Evolutionary conservation across 2,113 vertebrate species (phyloP).

Genomic region (Lanius ludovicianus): DNA sequence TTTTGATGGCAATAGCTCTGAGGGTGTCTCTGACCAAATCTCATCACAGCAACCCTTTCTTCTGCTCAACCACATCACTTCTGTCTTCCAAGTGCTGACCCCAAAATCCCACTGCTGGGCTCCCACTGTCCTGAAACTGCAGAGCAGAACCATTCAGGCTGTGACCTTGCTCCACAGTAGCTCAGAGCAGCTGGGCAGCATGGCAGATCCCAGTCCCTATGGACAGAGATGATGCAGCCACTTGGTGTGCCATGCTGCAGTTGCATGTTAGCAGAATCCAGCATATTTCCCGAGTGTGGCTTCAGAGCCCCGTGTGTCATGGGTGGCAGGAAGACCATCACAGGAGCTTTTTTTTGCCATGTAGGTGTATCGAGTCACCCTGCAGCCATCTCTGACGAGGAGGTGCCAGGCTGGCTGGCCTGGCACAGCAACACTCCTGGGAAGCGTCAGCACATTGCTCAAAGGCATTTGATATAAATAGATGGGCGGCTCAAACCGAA

Average conservation of each 20-base stretch:
- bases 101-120: rapidly evolving
- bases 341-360: background rate
- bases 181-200: background rate
- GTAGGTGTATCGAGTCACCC: background rate
- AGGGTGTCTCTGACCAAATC: background rate
- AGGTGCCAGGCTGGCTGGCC: background rate
- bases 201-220: background rate
- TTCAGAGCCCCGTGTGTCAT: background rate
- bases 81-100: background rate
- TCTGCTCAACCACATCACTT: background rate
- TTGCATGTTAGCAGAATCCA: background rate
- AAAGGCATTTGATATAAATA: background rate
- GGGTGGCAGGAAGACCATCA: background rate
- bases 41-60: background rate
- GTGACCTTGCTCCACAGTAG: background rate
- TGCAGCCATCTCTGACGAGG: background rate
- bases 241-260: background rate
- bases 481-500: background rate
- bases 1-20: background rate
- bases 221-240: background rate
- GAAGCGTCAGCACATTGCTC: background rate
- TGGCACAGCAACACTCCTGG: background rate
- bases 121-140: background rate
- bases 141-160: background rate
- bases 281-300: rapidly evolving